Evolutionary conservation across 1,140 invertebrate species (phyloP).

Genomic region (Calycopis cecrops): DNA sequence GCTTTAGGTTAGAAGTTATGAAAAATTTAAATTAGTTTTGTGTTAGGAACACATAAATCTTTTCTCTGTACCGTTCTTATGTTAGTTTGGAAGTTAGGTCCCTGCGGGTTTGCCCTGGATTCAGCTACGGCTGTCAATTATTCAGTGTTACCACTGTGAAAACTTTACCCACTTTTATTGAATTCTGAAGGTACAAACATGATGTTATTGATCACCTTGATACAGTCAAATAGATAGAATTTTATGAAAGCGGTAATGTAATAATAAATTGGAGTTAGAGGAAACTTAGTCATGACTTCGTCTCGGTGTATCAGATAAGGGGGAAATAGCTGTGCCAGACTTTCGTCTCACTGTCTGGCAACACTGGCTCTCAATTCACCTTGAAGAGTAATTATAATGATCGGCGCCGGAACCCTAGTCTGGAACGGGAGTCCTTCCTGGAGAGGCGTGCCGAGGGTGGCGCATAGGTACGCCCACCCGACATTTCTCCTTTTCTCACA

Average conservation of each 20-base stretch:
- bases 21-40: conserved; percentile 15
- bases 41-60: conserved; percentile 38
- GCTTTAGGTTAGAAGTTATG: not conserved
- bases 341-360: conserved; percentile 56
- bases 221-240: too few relatives aligned
- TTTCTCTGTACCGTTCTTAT: conserved; percentile 37
- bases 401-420: conserved; percentile 71
- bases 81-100: conserved; percentile 15
- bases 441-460: conserved; percentile 68
- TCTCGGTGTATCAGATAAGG: conserved; percentile 39
- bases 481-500: conserved; percentile 34
- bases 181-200: conserved; percentile 10
- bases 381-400: conserved; percentile 75
- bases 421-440: conserved; percentile 66
- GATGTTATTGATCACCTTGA: too few relatives aligned
- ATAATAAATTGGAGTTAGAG: too few relatives aligned
- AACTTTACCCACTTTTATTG: conserved; percentile 28
- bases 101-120: conserved; percentile 15
- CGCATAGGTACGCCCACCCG: conserved; percentile 64
- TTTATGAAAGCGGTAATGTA: too few relatives aligned
- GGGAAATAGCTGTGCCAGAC: conserved; percentile 39
- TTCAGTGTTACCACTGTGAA: not conserved
- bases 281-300: too few relatives aligned
- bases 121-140: conserved; percentile 7
- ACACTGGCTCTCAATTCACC: conserved; percentile 65